phyloP scores from a whole-genome alignment of 1,140 invertebrate genomes.

The Maconellicoccus hirsutus region DNA sequence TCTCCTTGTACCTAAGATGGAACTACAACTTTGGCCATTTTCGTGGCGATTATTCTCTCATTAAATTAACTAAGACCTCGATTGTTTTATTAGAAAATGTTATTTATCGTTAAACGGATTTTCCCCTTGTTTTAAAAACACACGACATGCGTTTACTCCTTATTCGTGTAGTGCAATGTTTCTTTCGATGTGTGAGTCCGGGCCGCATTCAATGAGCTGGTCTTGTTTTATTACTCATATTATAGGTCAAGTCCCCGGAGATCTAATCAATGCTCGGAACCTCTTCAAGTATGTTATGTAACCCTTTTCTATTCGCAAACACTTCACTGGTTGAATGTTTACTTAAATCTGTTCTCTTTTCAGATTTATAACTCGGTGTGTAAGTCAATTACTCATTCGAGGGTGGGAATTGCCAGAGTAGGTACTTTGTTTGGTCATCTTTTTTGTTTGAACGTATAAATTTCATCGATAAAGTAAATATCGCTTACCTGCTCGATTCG shows the following conservation, averaged over 20 bases:
- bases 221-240: neutral
- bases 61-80: slow-evolving; percentile 9
- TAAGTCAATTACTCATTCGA: neutral
- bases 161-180: too few species aligned
- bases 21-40: neutral
- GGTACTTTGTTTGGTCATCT: neutral
- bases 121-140: neutral
- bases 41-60: slow-evolving; percentile 7
- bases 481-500: slow-evolving; percentile 88
- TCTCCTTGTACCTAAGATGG: neutral
- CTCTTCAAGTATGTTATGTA: too few species aligned
- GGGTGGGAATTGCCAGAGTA: neutral
- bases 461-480: neutral
- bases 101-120: neutral
- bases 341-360: neutral
- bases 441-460: neutral
- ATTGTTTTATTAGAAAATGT: neutral
- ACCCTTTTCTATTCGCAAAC: neutral
- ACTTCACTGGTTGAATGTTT: neutral
- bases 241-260: neutral
- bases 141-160: too few species aligned
- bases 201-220: too few species aligned
- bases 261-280: neutral
- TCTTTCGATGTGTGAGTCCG: too few species aligned
- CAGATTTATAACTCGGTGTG: neutral